These are phyloP conservation scores for Pachycephala philippinensis DNA, from an alignment of 2,113 vertebrate species.

Conservation along the genomic window DNA sequence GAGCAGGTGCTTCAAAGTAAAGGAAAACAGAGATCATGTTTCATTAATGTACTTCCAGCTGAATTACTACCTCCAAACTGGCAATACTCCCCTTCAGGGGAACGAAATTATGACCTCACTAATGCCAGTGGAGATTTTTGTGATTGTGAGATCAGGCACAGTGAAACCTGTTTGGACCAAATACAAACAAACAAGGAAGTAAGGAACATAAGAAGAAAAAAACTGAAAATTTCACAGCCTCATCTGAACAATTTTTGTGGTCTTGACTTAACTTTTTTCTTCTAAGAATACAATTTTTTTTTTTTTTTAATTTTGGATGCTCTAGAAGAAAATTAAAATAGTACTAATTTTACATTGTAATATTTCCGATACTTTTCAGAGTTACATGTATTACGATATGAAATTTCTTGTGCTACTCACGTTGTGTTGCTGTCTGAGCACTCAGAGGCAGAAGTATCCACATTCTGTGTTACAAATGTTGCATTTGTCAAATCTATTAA, in stretches of 20 bases:
- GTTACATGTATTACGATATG: background rate
- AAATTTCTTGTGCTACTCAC: conserved; percentile 53
- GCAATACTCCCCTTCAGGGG: background rate
- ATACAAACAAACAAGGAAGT: background rate
- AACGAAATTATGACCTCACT: background rate
- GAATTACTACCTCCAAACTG: background rate
- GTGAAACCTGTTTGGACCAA: background rate
- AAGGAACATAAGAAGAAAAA: background rate
- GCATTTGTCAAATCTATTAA: conserved; percentile 55
- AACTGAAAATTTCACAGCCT: no score
- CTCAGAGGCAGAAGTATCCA: conserved; percentile 35
- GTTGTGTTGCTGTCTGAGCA: conserved; percentile 60
- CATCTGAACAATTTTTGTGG: background rate
- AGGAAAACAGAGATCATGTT: background rate
- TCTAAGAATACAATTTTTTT: background rate
- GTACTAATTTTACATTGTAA: background rate
- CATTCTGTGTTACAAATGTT: conserved; percentile 47
- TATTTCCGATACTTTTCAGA: background rate
- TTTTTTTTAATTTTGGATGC: background rate
- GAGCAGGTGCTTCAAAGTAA: conserved; percentile 16
- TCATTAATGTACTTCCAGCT: background rate
- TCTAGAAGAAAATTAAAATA: background rate
- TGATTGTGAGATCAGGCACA: background rate
- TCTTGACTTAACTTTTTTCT: background rate
- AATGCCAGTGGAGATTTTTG: background rate